Evolutionary conservation across 2,113 vertebrate species (phyloP), one percentile per base, ranked within the genome.

Genomic region (Aegithalos caudatus): DNA sequence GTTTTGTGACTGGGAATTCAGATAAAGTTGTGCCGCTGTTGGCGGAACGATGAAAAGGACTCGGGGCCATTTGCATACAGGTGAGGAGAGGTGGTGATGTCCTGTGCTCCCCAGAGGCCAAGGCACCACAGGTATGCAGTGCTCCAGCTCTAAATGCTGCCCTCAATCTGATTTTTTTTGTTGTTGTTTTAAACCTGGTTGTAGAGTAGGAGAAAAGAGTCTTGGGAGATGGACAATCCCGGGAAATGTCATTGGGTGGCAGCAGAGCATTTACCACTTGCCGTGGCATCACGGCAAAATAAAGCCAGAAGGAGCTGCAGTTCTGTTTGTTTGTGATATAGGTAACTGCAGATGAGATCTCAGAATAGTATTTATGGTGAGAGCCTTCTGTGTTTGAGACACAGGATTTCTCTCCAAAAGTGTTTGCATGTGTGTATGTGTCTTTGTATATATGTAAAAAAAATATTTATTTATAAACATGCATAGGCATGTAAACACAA

Each of bases 21-120:
- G 97, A 97, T 97, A 96, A 97, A 96, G 89, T 93, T 95, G 86
- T 97, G 95, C 94, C 40, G 89, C 91, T 95, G 81, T 86, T 95
- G 96, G 96, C 92, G 94, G 90, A 65, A 70, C 8, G 97, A 96
- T 97, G 77, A 96, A 97, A 96, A 92, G 83, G 92, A 76, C 35
- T 11, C n/a, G 62, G 53, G 50, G 13, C 35, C 12, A 97, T 98
- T 98, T 98, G 97, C 98, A 98, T 98, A 98, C 97, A 98, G 97
- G 98, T 98, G 98, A 97, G 23, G 76, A 62, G 72, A 78, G 81
- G 79, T 1, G 28, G 56, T 1, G 12, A 62, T 76, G 86, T 42
- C 87, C 66, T 19, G 3, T 89, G 84, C 53, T 88, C 48, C 56
- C 17, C 44, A n/a, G 54, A 53, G 69, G 54, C 53, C 42, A 50